Conservation (phyloP, 2,888 invertebrate genomes). For the Drosophila mayaguana region DNA sequence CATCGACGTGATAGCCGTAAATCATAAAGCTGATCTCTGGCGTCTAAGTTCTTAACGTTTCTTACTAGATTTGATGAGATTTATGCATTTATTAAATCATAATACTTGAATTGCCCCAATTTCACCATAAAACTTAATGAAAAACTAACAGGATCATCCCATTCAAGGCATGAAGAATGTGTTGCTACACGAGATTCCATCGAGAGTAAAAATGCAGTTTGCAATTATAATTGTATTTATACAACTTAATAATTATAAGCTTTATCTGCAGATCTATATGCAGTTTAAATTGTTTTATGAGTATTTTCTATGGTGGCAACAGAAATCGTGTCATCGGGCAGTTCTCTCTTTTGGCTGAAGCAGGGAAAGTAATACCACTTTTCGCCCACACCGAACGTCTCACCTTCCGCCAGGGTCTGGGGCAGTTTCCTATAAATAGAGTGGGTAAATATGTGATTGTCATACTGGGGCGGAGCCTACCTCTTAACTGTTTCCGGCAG, state of each 20-base stretch:
- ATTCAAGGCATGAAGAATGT: not conserved
- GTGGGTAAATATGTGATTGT: not conserved
- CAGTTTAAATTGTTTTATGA: constrained; percentile 12
- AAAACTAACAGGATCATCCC: constrained; percentile 2
- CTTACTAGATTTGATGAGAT: constrained; percentile 10
- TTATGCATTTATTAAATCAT: constrained; percentile 23
- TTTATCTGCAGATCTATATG: constrained; percentile 43
- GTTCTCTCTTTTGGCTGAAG: constrained; percentile 27
- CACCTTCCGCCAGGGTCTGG: constrained; percentile 87
- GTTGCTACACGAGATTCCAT: not conserved
- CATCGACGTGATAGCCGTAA: constrained; percentile 35
- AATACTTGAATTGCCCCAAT: constrained; percentile 12
- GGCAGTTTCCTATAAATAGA: constrained; percentile 85
- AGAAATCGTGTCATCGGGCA: constrained; percentile 7
- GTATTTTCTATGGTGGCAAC: constrained; percentile 21
- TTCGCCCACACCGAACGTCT: constrained; percentile 86
- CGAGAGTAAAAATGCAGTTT: constrained; percentile 8
- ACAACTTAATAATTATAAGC: constrained; percentile 24
- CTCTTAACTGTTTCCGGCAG: constrained; percentile 87
- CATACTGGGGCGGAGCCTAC: constrained; percentile 50
- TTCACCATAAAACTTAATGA: constrained; percentile 2
- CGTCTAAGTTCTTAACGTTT: constrained; percentile 9
- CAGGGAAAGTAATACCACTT: constrained; percentile 86
- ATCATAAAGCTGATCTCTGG: not conserved
- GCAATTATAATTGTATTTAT: constrained; percentile 8